Base-by-base conservation (phyloP, 2,888 invertebrate genomes). In the Calameuta pallipes region DNA sequence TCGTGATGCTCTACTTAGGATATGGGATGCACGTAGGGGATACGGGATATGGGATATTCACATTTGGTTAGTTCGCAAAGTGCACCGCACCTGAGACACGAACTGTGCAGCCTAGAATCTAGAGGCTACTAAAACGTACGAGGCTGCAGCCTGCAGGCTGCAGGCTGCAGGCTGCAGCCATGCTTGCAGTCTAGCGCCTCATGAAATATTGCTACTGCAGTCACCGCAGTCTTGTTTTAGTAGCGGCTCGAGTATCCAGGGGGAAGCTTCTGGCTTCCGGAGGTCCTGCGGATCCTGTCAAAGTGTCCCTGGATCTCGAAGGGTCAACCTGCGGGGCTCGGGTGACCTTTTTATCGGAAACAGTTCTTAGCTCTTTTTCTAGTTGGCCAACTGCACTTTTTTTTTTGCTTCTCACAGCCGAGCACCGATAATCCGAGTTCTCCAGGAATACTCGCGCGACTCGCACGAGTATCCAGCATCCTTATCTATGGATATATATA, bases 141-240 rank as follows among this genome's bases (percentile, higher is more conserved):
- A 41, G 41, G 41, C 41, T 41, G 41, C 83, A 79, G 79, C 74
- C 33, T 33, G 33, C 83, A 79, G 79, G n/a, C n/a, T n/a, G n/a
- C n/a, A 41, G 41, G 41, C 41, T 41, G 41, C 83, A 79, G 79
- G 73, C 33, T 33, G 33, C 83, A 79, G 79, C 74, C 70, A 78
- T 80, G 80, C 79, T 41, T 15, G 41, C 41, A 41, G 41, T 41
- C 41, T 15, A 41, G 41, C 75, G 79, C 76, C 73, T 80, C 73
- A 76, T 75, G 36, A 85, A 85, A 84, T 86, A 85, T 86, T 78
- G 82, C 86, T 75, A 81, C 83, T 82, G 83, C 86, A 85, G 78
- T 81, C 75, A 74, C 79, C 82, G 85, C 85, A 78, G 80, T 76
- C 81, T 78, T 79, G 80, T 78, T 73, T 79, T 33, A 33, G 33